Base-by-base conservation (phyloP, 1,140 invertebrate genomes). In the Pemphigus obesinymphae region DNA sequence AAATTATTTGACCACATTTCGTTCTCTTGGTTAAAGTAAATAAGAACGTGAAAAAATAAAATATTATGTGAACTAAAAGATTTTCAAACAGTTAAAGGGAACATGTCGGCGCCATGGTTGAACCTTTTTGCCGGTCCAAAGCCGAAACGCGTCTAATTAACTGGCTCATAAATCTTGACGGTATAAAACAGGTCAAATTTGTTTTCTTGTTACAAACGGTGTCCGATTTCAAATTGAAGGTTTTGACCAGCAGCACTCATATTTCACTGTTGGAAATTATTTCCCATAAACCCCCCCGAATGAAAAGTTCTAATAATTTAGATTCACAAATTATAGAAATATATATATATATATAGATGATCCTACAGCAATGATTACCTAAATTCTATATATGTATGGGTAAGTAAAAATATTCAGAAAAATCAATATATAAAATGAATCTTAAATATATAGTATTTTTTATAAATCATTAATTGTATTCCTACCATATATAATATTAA, bases 71-170 rank as follows among this genome's bases (percentile, higher is more conserved):
- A 13, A n/a, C 11, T 13, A 34, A 17, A 8, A 29, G 68, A n/a
- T 66, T 66, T 66, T n/a, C 11, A 17, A 45, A 70, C 17, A 29
- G 40, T 43, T 3, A 37, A 40, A 26, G 68, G 40, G 23, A 70
- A 11, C 45, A 17, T 50, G 20, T 29, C 45, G 70, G 70, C 70
- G 70, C 70, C 70, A 72, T 29, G 23, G 40, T 70, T 45, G 23
- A 45, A 70, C 40, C 68, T 70, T 70, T 45, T 70, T 70, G 23
- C 37, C 10, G 40, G 48, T 26, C 73, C 1, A 7, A 40, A 34
- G 31, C 17, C 23, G 63, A 82, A 82, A 82, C 66, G 63, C 70
- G 48, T 70, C 80, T 68, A 82, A 82, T 68, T 70, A 72, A 61
- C 80, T 26, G 48, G 29, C 31, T 55, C 50, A 70, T 80, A 80